phyloP scores from a whole-genome alignment of 2,888 invertebrate species.

The Apocheima hispidaria region DNA sequence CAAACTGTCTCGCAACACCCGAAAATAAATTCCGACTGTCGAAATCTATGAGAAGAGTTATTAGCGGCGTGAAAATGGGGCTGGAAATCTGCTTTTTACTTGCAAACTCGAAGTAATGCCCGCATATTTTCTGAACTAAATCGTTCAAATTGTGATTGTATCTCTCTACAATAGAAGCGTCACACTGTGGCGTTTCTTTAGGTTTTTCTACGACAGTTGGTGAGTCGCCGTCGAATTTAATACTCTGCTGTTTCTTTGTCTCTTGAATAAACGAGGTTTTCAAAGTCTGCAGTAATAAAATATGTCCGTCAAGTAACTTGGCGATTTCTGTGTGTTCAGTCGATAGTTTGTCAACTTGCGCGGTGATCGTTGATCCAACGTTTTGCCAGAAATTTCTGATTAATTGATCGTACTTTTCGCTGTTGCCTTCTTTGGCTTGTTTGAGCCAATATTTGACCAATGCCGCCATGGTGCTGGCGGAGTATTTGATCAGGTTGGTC shows the following conservation, averaged over 20 bases:
- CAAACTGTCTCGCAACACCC: slow-evolving; percentile 70
- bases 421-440: slow-evolving; percentile 52
- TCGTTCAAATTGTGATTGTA: slow-evolving; percentile 78
- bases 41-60: slow-evolving; percentile 85
- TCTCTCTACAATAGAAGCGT: slow-evolving; percentile 50
- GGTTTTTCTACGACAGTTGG: slow-evolving; percentile 2
- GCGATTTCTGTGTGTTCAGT: slow-evolving; percentile 66
- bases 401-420: slow-evolving; percentile 63
- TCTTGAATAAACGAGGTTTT: slow-evolving; percentile 57
- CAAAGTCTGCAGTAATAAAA: slow-evolving; percentile 62
- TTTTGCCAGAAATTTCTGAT: slow-evolving; percentile 75
- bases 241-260: slow-evolving; percentile 56
- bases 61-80: slow-evolving; percentile 80
- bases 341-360: slow-evolving; percentile 71
- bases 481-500: slow-evolving; percentile 57
- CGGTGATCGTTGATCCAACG: slow-evolving; percentile 58
- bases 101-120: slow-evolving; percentile 85
- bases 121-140: slow-evolving; percentile 76
- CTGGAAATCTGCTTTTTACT: slow-evolving; percentile 67
- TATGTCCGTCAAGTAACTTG: slow-evolving; percentile 74
- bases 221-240: slow-evolving; percentile 62
- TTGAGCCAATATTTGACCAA: slow-evolving; percentile 69
- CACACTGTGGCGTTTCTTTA: slow-evolving; percentile 37
- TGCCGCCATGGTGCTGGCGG: slow-evolving; percentile 58
- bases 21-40: slow-evolving; percentile 83